Percentiles rank a stretch among this genome's conserved stretches.
Evolutionary conservation across 2,888 invertebrate species (phyloP).

Genomic region (Trachelus iudaicus): DNA sequence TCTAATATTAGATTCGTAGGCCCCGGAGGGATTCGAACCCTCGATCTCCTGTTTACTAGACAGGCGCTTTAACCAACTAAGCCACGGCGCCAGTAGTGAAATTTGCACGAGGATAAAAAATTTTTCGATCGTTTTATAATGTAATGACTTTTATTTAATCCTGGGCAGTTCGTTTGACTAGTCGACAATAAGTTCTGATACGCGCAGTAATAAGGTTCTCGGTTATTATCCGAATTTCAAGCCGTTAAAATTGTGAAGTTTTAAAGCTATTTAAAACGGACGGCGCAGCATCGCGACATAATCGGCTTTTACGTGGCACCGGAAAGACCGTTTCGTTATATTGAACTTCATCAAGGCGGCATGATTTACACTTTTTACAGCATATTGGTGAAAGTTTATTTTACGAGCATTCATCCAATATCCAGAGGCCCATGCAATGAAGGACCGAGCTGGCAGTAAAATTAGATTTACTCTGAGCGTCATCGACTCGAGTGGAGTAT

Average conservation of each 20-base stretch:
- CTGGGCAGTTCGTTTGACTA: neutral
- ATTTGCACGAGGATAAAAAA: neutral
- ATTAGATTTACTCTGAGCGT: constrained; percentile 31
- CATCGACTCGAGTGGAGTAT: constrained; percentile 20
- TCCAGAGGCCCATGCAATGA: constrained; percentile 10
- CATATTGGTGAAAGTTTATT: constrained; percentile 23
- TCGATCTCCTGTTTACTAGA: constrained; percentile 79
- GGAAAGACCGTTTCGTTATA: constrained; percentile 6
- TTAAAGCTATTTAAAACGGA: neutral
- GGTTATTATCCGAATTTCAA: neutral
- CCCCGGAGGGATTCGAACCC: constrained; percentile 76
- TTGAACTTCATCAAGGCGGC: constrained; percentile 8
- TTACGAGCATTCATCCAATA: constrained; percentile 31
- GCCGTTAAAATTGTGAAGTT: neutral
- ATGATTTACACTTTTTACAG: constrained; percentile 24
- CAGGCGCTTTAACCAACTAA: constrained; percentile 84
- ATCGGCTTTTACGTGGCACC: neutral
- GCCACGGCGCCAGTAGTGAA: constrained; percentile 72
- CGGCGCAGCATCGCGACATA: neutral
- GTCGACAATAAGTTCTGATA: neutral
- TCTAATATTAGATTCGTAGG: constrained; percentile 52
- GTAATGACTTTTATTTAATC: neutral
- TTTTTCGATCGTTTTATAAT: neutral
- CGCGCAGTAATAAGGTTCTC: neutral
- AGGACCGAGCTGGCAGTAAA: constrained; percentile 26